Base-by-base conservation (phyloP, 1,140 invertebrate species). In the Diplogasteroides magnus region DNA sequence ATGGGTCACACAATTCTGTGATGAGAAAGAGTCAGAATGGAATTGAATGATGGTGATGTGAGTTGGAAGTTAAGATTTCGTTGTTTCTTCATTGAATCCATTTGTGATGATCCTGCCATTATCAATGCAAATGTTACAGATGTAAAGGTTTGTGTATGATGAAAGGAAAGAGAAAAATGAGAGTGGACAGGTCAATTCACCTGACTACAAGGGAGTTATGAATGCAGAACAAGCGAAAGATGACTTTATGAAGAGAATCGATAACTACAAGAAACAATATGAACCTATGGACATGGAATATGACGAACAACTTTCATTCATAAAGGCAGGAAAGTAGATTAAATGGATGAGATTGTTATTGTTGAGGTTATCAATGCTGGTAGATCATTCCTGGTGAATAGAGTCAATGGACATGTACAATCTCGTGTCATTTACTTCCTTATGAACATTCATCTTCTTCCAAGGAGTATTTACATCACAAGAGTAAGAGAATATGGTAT, bases 361-460 rank as follows among this genome's bases (percentile, higher is more conserved):
- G 14, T 76, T 95, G 14, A 67, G 67, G 77, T 80, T 2, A 81
- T 94, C 84, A 96, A 99, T 85, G 94, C 94, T 1, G 89, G 87
- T 69, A 85, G 86, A 68, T 79, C 84, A 58, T 87, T 86, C 71
- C 81, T 86, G 15, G 85, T 87, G 32, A 85, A 87, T 72, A 83
- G 85, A 75, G 77, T 87, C 61, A 81, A 83, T 77, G 86, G 96
- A 1, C 96, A 98, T 83, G 92, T 98, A 79, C 94, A 98, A 77
- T 94, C 92, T 71, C 87, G 96, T 69, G 97, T 98, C 77, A 94
- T 97, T 2, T 98, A 98, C 84, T 98, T 98, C 84, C 86, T 98
- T n/a, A 99, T 99, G 96, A 99, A 99, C 83, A 98, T 98, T 83
- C 95, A 98, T 84, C 96, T 98, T 67, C 90, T 93, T 61, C 95